These are phyloP conservation scores for Ramazzottius varieornatus DNA, from an alignment of 2,888 invertebrate species.

Conservation along the genomic window DNA sequence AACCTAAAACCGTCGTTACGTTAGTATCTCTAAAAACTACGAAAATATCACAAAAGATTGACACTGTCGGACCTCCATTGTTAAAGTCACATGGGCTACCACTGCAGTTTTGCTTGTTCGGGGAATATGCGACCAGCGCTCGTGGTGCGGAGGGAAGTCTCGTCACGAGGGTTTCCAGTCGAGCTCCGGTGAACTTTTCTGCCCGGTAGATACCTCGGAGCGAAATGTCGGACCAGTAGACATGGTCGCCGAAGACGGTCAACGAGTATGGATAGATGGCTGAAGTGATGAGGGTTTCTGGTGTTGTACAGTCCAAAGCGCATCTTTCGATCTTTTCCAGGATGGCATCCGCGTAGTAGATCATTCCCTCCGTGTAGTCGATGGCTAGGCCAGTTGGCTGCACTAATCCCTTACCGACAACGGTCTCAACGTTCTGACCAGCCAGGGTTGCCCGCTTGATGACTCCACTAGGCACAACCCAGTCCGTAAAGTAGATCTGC, in stretches of 20 bases:
- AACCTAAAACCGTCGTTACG: too few relatives aligned
- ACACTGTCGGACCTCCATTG: conserved; percentile 65
- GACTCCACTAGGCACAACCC: conserved; percentile 72
- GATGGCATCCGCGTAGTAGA: conserved; percentile 90
- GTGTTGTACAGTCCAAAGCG: conserved; percentile 53
- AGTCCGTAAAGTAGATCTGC: conserved; percentile 76
- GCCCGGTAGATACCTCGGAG: conserved; percentile 76
- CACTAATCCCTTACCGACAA: conserved; percentile 63
- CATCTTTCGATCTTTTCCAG: conserved; percentile 79
- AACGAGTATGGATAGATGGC: conserved; percentile 87
- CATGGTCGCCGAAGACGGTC: conserved; percentile 59
- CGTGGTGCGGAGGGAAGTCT: conserved; percentile 70
- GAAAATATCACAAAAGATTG: too few relatives aligned
- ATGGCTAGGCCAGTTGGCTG: conserved; percentile 85
- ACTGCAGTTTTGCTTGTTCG: conserved; percentile 46
- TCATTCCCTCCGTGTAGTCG: conserved; percentile 56
- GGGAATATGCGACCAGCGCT: conserved; percentile 63
- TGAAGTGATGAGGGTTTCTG: conserved; percentile 47
- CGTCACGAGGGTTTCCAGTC: conserved; percentile 75
- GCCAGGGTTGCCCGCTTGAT: conserved; percentile 89
- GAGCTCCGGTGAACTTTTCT: conserved; percentile 83
- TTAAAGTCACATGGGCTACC: conserved; percentile 58
- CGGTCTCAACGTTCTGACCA: conserved; percentile 59
- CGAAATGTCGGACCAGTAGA: conserved; percentile 88
- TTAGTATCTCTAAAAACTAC: too few relatives aligned